phyloP scores from a whole-genome alignment of 2,797 vertebrate genomes.

The Cheirogaleus major region DNA sequence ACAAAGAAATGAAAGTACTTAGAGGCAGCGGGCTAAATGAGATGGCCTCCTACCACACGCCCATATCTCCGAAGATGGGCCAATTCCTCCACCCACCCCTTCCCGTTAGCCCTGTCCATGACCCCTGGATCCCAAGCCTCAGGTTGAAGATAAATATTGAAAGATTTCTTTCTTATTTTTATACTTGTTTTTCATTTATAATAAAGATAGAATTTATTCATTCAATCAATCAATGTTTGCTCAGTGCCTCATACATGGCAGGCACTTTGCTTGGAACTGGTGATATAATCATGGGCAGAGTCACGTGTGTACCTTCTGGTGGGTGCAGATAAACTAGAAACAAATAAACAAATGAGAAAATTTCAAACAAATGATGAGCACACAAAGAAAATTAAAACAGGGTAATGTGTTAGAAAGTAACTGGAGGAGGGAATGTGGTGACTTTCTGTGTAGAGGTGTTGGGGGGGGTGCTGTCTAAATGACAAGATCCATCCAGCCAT shows the following conservation, averaged over 20 bases:
- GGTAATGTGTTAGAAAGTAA: neutral
- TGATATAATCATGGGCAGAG: neutral
- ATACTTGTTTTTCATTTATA: neutral
- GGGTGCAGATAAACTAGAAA: neutral
- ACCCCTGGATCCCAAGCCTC: neutral
- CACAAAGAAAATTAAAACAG: neutral
- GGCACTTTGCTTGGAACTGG: neutral
- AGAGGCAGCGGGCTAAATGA: neutral
- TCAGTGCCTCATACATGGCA: neutral
- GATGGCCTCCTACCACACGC: neutral
- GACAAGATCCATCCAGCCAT: neutral
- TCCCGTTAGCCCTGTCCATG: neutral
- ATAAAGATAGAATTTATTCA: neutral
- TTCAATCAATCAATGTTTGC: neutral
- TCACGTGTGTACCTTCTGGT: neutral
- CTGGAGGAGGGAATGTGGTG: accelerated
- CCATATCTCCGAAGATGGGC: neutral
- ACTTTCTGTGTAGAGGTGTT: neutral
- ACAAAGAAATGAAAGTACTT: neutral
- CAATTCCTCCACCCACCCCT: neutral
- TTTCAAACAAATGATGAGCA: neutral
- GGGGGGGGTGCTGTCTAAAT: neutral
- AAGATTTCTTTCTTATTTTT: neutral
- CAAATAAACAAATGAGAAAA: neutral
- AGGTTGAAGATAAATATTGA: neutral